These are phyloP conservation scores for Syncerus caffer DNA, from an alignment of 2,797 vertebrate genomes.

Conservation along the genomic window DNA sequence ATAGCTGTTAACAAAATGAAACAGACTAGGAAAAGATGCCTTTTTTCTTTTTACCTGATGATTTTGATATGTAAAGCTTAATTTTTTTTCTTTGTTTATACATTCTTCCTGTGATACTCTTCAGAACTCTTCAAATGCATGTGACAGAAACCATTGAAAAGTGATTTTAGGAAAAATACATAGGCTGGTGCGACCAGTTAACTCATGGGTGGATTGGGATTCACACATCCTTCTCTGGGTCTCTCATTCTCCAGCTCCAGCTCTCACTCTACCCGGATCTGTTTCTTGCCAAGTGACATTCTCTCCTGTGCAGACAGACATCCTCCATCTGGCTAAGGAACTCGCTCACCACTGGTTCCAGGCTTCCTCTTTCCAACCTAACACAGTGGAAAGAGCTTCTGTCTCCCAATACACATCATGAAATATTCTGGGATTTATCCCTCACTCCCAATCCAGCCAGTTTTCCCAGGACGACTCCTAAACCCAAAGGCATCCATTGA, in stretches of 20 bases:
- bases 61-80: not conserved
- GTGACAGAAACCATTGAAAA: not conserved
- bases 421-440: not conserved
- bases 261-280: not conserved
- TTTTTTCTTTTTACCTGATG: not conserved
- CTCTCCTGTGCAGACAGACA: not conserved
- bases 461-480: not conserved
- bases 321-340: not conserved
- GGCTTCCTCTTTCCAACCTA: not conserved
- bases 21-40: not conserved
- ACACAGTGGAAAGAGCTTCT: not conserved
- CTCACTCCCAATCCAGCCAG: not conserved
- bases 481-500: not conserved
- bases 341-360: not conserved
- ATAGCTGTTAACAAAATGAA: not conserved
- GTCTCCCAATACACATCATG: not conserved
- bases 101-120: not conserved
- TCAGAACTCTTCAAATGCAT: not conserved
- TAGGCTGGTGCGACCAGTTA: not conserved
- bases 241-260: not conserved
- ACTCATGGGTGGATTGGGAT: not conserved
- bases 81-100: not conserved
- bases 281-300: not conserved
- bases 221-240: not conserved
- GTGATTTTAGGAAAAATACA: not conserved